These are phyloP conservation scores for pig (Sus scrofa) DNA, from an alignment of 2,113 vertebrate genomes.

Conservation along the genomic window DNA sequence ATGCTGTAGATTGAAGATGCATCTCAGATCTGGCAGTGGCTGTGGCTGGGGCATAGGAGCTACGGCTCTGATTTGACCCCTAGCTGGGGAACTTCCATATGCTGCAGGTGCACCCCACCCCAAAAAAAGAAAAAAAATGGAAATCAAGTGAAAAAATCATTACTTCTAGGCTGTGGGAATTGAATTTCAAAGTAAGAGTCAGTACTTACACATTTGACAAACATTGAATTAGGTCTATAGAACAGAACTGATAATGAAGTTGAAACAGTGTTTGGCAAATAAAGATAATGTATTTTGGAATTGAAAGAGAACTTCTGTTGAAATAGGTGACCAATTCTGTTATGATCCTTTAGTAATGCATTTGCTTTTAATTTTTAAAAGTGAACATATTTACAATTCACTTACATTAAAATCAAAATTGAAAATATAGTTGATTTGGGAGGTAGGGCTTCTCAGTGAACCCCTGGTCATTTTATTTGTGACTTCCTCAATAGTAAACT, in stretches of 20 bases:
- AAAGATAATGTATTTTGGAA: slow-evolving; percentile 36
- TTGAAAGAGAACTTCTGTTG: neutral
- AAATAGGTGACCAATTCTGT: slow-evolving; percentile 38
- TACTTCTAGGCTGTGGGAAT: neutral
- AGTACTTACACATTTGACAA: neutral
- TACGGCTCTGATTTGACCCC: too few relatives aligned
- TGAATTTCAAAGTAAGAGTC: slow-evolving; percentile 55
- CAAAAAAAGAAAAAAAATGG: neutral
- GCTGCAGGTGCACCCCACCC: too few relatives aligned
- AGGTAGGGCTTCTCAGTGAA: neutral
- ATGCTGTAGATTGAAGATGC: too few relatives aligned
- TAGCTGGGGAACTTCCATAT: too few relatives aligned
- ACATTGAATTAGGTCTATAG: neutral
- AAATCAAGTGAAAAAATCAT: neutral
- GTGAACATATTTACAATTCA: slow-evolving; percentile 36
- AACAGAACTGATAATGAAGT: slow-evolving; percentile 37
- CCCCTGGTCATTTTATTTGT: slow-evolving; percentile 31
- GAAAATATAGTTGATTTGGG: slow-evolving; percentile 41
- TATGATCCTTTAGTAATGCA: slow-evolving; percentile 4
- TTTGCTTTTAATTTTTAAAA: slow-evolving; percentile 56
- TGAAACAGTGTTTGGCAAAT: slow-evolving; percentile 42
- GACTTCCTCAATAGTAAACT: neutral
- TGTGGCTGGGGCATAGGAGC: too few relatives aligned
- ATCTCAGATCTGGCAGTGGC: too few relatives aligned
- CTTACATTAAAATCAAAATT: slow-evolving; percentile 15